Base-by-base conservation (phyloP, 35 echinoderm and acorn worm genomes). In the Amphiura filiformis region DNA sequence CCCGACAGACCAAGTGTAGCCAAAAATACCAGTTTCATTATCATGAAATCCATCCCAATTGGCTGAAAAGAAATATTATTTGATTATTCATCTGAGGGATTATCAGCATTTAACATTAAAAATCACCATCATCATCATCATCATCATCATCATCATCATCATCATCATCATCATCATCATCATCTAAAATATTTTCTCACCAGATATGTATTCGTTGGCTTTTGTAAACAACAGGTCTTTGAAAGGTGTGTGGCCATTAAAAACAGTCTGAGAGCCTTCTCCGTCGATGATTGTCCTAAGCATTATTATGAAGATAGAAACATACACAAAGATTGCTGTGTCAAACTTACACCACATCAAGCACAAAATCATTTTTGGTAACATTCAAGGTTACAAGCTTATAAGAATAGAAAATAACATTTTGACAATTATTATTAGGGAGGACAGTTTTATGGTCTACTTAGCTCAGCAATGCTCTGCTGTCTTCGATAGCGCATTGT, bases 1-100 rank as follows among this genome's bases (percentile, higher is more conserved):
- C 22, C 86, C 86, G 49, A 88, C 44, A 0, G 86, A 78, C 86
- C 86, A 88, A 1, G 86, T 88, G 86, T 88, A 88, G 34, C 86
- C 86, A 79, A 35, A 78, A 31, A 88, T 88, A 49, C 86, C 77
- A 31, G 86, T 80, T 34, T 88, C 86, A 31, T 88, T 80, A 23
- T 88, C 86, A 80, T 80, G 77, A 36, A 88, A 39, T 40, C 86
- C 77, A 57, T 88, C 86, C 86, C 86, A 88, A 52, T 88, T 88
- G 1, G 86, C 86, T 88, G 77, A 30, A 47, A 47, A 47, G 41
- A n/a, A n/a, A n/a, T n/a, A n/a, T n/a, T n/a, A n/a, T n/a, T n/a
- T n/a, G n/a, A n/a, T n/a, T n/a, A n/a, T n/a, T n/a, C n/a, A n/a
- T n/a, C n/a, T n/a, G n/a, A n/a, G n/a, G n/a, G n/a, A n/a, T n/a